Base-by-base conservation (phyloP, 1,140 invertebrate genomes). In the Brachionus angularis region DNA sequence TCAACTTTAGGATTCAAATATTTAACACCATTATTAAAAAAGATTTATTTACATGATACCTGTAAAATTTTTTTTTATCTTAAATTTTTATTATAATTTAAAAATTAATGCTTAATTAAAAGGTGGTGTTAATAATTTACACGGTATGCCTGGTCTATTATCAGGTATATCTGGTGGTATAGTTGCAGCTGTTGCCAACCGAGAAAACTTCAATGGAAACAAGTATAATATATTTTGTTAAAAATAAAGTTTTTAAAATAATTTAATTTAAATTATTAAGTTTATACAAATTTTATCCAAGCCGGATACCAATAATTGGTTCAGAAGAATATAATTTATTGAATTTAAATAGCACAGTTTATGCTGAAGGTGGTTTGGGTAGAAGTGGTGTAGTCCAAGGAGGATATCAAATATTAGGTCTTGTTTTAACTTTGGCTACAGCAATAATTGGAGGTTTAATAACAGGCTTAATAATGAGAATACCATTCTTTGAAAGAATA, bases 111-210 rank as follows among this genome's bases (percentile, higher is more conserved):
- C 85, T 86, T 49, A 81, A 96, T 46, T 96, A 79, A 96, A 92
- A 1, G 96, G 93, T 78, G 94, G 94, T 2, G 91, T 96, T 0
- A 87, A 96, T 82, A 96, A 96, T 82, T 85, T 97, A 8, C 93
- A 96, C 76, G 94, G 93, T 0, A 91, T 96, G 88, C 93, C 94
- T 0, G 93, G 90, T 10, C 77, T 96, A 1, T 80, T 93, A 18
- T 91, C 89, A 5, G 92, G 87, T 44, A 76, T 96, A 33, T 85
- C 89, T 29, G 88, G 90, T 0, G 86, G 87, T 1, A 76, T 93
- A 8, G 87, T 89, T 76, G 89, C 91, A 5, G 84, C 83, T 7
- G 73, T 90, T 7, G 82, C 55, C 14, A 61, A 16, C 39, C 39
- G 39, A 10, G 39, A 42, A 10, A 42, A 42, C 39, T 42, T 42